phyloP scores from a whole-genome alignment of 2,113 vertebrate genomes.

The Kryptolebias marmoratus region DNA sequence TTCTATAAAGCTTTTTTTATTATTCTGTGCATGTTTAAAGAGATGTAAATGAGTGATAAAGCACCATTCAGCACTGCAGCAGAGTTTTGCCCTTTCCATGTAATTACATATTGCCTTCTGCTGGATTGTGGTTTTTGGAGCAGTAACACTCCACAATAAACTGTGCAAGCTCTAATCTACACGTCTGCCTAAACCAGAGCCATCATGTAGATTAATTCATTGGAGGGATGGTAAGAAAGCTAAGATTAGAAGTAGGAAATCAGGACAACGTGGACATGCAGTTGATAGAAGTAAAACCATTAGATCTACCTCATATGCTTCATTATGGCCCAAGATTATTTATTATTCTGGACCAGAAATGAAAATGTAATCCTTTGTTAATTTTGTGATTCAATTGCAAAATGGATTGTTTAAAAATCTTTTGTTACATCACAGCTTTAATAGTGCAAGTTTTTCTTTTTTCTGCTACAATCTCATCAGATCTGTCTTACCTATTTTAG shows the following conservation, averaged over 20 bases:
- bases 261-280: conserved; percentile 59
- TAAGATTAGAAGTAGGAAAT: conserved; percentile 73
- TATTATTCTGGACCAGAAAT: neutral
- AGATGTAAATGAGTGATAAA: conserved; percentile 32
- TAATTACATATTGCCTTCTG: conserved; percentile 70
- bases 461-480: neutral
- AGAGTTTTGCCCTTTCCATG: conserved; percentile 50
- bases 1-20: conserved; percentile 4
- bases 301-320: conserved; percentile 27
- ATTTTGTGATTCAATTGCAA: neutral
- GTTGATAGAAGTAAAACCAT: conserved; percentile 27
- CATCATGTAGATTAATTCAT: conserved; percentile 70
- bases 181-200: conserved; percentile 68
- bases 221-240: conserved; percentile 60
- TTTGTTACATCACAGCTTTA: neutral
- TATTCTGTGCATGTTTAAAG: conserved; percentile 12
- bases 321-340: neutral
- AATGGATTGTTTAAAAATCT: neutral
- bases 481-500: conserved; percentile 1
- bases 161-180: conserved; percentile 71
- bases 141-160: conserved; percentile 54
- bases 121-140: conserved; percentile 53
- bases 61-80: neutral
- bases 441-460: neutral
- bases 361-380: neutral